Conservation (phyloP, 2,888 invertebrate genomes). For the Drosophila greeni region DNA sequence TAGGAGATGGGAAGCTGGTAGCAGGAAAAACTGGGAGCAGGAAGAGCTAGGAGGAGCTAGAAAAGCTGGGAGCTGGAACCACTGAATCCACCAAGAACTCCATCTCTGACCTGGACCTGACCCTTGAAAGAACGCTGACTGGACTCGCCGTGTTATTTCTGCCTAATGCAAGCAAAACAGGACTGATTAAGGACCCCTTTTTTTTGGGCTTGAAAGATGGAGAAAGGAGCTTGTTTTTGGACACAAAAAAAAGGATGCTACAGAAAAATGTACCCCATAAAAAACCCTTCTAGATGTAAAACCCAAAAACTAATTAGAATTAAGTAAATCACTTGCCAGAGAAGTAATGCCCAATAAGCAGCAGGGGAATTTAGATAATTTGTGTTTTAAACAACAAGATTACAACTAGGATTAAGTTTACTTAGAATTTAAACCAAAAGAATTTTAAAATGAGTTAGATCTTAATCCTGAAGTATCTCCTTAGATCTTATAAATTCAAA, state of each 20-base stretch:
- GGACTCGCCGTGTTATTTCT: neutral
- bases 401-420: neutral
- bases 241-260: neutral
- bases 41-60: neutral
- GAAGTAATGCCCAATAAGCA: neutral
- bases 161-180: conserved; percentile 3
- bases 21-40: neutral
- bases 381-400: neutral
- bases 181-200: conserved; percentile 7
- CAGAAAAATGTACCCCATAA: neutral
- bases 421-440: no score
- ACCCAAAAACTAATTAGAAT: neutral
- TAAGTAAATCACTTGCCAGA: conserved; percentile 1
- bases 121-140: neutral
- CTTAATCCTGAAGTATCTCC: no score
- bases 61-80: neutral
- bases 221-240: neutral
- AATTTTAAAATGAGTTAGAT: no score
- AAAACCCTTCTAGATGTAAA: no score
- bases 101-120: conserved; percentile 2
- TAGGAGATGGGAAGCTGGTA: no score
- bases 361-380: neutral
- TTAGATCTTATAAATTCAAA: neutral
- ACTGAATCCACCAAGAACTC: neutral
- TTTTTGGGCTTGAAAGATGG: neutral